phyloP scores from a whole-genome alignment of 37 sponge, comb jelly and placozoan genomes.

The Mnemiopsis leidyi region DNA sequence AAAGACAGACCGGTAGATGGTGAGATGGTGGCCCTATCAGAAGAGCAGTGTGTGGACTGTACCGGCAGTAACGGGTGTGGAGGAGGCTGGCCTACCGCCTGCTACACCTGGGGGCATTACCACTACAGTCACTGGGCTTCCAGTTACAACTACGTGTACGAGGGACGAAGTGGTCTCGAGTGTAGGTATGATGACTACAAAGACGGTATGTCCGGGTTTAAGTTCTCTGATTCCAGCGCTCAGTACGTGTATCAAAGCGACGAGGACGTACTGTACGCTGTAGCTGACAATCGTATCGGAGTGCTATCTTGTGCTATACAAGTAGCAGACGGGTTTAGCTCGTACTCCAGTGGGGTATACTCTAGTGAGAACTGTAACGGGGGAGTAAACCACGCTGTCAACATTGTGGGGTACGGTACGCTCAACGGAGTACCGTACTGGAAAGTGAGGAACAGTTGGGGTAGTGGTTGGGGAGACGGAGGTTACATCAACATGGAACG shows the following conservation, averaged over 20 bases:
- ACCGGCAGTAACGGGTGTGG: neutral
- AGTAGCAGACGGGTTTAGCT: neutral
- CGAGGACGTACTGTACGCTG: neutral
- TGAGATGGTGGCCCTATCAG: neutral
- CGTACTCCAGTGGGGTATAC: neutral
- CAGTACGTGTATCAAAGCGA: neutral
- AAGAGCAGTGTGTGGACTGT: slow-evolving; percentile 12
- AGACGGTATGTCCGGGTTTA: neutral
- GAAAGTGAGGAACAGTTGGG: slow-evolving; percentile 34
- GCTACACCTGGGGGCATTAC: neutral
- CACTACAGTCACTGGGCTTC: neutral
- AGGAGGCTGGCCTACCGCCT: neutral
- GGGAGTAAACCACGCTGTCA: neutral
- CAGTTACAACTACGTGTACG: neutral
- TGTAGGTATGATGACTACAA: neutral
- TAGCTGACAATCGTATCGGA: neutral
- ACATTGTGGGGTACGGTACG: slow-evolving; percentile 14
- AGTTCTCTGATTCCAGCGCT: neutral
- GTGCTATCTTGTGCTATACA: neutral
- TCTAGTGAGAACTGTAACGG: neutral
- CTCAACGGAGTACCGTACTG: neutral
- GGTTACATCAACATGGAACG: slow-evolving; percentile 38
- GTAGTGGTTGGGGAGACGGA: neutral
- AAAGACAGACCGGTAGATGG: neutral
- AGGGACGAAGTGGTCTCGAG: neutral